Conservation (phyloP, 2,888 invertebrate genomes). For the Eulithis testata region DNA sequence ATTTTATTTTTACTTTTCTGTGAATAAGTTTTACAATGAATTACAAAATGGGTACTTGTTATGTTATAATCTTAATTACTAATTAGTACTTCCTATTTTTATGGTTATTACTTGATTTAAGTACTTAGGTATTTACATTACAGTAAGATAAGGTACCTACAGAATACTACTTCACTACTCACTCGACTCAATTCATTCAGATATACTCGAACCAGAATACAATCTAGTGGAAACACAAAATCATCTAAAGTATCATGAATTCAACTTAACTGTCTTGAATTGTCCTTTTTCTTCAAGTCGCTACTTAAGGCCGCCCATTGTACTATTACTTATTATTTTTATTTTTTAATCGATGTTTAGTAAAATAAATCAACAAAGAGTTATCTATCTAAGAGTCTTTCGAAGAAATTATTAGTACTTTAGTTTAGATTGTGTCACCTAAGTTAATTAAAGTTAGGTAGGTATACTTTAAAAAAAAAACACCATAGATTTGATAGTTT, state of each 20-base stretch:
- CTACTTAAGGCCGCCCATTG: too few relatives aligned
- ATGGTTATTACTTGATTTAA: neutral
- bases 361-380: too few relatives aligned
- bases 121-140: neutral
- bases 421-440: too few relatives aligned
- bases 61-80: neutral
- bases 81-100: neutral
- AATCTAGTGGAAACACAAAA: neutral
- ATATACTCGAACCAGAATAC: neutral
- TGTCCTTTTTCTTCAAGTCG: neutral
- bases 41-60: too few relatives aligned
- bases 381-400: too few relatives aligned
- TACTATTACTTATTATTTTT: too few relatives aligned
- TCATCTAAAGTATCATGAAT: neutral
- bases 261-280: conserved; percentile 1
- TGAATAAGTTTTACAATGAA: neutral
- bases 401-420: too few relatives aligned
- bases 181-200: neutral
- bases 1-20: neutral
- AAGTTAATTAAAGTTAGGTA: too few relatives aligned
- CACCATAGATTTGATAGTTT: too few relatives aligned
- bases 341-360: too few relatives aligned
- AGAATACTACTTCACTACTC: neutral
- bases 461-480: too few relatives aligned
- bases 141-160: neutral